Percentiles rank a stretch among this genome's conserved stretches.
Evolutionary conservation across 2,888 invertebrate genomes (phyloP).

Genomic region (Girardia tigrina): DNA sequence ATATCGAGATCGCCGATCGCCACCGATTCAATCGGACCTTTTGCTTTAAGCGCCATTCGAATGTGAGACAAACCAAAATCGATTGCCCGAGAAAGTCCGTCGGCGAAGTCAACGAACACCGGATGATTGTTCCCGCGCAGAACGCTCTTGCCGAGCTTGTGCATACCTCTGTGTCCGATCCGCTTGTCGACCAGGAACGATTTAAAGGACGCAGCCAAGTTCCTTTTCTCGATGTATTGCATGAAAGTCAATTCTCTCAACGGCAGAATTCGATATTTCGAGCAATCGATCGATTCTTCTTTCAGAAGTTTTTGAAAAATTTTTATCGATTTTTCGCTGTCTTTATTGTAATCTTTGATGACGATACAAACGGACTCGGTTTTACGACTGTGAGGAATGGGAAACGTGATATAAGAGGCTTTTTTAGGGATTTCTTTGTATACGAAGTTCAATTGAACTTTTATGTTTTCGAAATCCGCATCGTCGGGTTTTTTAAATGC

Average conservation of each 20-base stretch:
- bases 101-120: neutral
- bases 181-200: neutral
- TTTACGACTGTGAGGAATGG: neutral
- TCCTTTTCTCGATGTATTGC: neutral
- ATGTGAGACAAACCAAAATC: neutral
- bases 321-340: neutral
- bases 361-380: neutral
- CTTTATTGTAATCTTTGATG: neutral
- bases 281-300: neutral
- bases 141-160: neutral
- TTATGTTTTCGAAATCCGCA: neutral
- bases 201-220: neutral
- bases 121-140: neutral
- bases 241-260: neutral
- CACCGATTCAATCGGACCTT: neutral
- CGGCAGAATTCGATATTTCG: neutral
- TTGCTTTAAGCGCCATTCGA: neutral
- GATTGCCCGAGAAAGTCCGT: neutral
- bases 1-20: neutral
- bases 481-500: neutral
- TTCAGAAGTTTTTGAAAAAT: neutral
- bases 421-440: slow-evolving; percentile 5
- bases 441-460: neutral
- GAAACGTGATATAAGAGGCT: neutral
- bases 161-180: neutral